Conservation (phyloP, 1,140 invertebrate species). For the Formica exsecta region DNA sequence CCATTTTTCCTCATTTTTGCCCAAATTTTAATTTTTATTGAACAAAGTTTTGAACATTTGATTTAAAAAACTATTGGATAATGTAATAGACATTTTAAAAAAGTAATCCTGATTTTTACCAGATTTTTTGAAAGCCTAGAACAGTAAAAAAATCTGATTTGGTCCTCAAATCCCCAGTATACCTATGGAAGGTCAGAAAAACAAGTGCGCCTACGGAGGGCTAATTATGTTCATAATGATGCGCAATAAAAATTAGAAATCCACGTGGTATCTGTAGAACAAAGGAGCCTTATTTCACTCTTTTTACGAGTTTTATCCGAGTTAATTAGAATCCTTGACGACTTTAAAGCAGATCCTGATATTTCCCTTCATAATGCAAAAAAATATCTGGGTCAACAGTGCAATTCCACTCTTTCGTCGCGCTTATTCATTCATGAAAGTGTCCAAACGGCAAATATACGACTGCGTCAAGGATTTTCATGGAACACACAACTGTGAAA, state of each 20-base stretch:
- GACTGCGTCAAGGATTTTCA: conserved; percentile 12
- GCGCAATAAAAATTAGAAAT: background rate
- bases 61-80: too few relatives aligned
- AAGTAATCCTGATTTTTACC: too few relatives aligned
- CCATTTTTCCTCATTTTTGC: too few relatives aligned
- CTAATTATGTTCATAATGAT: conserved; percentile 4
- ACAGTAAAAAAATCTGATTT: too few relatives aligned
- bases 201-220: too few relatives aligned
- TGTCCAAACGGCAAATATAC: background rate
- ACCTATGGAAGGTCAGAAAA: too few relatives aligned
- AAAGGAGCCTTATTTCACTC: background rate
- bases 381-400: conserved; percentile 12
- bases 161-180: too few relatives aligned
- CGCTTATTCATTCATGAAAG: background rate
- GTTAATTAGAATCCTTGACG: background rate
- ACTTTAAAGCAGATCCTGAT: conserved; percentile 5
- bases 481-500: background rate
- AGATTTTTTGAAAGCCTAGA: too few relatives aligned
- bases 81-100: too few relatives aligned
- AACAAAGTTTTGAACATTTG: too few relatives aligned
- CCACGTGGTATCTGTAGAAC: conserved; percentile 5
- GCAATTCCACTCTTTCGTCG: background rate
- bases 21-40: too few relatives aligned
- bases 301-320: conserved; percentile 6
- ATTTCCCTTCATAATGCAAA: conserved; percentile 1